Evolutionary conservation across 2,113 vertebrate species (phyloP).

Genomic region (Ptychochromis oligacanthus): DNA sequence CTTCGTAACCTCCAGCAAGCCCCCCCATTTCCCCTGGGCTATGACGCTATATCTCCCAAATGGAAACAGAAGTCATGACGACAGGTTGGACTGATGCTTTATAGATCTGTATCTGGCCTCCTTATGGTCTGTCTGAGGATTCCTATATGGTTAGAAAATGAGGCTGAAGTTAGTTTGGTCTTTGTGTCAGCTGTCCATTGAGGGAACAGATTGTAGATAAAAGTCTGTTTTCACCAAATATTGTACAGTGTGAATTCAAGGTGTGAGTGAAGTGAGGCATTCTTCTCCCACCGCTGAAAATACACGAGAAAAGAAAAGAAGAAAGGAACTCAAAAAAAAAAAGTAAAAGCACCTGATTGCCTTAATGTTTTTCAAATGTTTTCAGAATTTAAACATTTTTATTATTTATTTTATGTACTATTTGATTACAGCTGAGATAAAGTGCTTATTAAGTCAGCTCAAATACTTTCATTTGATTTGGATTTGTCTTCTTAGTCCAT

Average conservation of each 20-base stretch:
- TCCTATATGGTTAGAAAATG: slow-evolving; percentile 42
- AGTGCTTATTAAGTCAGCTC: background rate
- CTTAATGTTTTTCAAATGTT: background rate
- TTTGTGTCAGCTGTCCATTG: slow-evolving; percentile 51
- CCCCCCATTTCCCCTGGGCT: slow-evolving; percentile 48
- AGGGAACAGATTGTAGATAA: slow-evolving; percentile 46
- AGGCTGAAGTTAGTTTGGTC: slow-evolving; percentile 55
- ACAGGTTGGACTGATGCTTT: slow-evolving; percentile 47
- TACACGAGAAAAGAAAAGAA: background rate
- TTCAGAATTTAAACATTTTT: background rate
- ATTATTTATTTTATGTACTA: background rate
- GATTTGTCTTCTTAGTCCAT: background rate
- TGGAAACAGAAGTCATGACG: slow-evolving; percentile 62
- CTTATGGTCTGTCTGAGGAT: slow-evolving; percentile 34
- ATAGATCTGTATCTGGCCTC: slow-evolving; percentile 64
- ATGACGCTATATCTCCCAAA: slow-evolving; percentile 58
- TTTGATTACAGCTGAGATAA: background rate
- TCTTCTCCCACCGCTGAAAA: background rate
- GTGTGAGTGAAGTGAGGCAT: background rate
- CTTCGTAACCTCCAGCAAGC: slow-evolving; percentile 1
- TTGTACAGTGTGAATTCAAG: background rate
- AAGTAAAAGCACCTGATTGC: background rate
- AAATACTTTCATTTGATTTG: background rate
- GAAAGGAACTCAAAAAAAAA: background rate
- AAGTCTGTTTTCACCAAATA: slow-evolving; percentile 43